Percentiles rank a stretch among this genome's conserved stretches.
Evolutionary conservation across 2,888 invertebrate genomes (phyloP).

Genomic region (Sphecodes monilicornis): DNA sequence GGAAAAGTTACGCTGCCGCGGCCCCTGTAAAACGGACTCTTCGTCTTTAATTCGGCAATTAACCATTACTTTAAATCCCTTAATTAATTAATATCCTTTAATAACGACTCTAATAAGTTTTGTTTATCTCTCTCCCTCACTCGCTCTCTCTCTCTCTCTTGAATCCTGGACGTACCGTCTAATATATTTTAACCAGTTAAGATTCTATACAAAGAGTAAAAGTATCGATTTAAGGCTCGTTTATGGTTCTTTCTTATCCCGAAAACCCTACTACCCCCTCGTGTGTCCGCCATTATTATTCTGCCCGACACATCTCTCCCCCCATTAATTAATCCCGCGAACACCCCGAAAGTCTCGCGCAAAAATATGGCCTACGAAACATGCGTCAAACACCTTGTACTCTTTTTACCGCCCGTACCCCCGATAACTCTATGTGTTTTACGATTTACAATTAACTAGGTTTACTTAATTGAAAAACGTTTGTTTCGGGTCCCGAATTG

Average conservation of each 20-base stretch:
- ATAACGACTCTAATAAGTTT: conserved; percentile 78
- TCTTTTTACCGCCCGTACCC: conserved; percentile 42
- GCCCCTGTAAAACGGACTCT: conserved; percentile 34
- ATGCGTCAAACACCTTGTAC: conserved; percentile 44
- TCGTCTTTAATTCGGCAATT: conserved; percentile 60
- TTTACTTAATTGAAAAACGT: conserved; percentile 77
- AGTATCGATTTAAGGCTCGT: conserved; percentile 77
- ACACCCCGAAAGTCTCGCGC: neutral
- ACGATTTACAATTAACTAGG: conserved; percentile 76
- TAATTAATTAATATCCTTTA: conserved; percentile 77
- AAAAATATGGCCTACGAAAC: neutral
- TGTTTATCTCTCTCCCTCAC: conserved; percentile 45
- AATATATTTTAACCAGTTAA: conserved; percentile 60
- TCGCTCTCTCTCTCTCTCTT: conserved; percentile 7
- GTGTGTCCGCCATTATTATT: neutral
- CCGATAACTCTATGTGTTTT: conserved; percentile 67
- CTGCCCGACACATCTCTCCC: neutral
- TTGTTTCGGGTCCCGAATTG: conserved; percentile 80
- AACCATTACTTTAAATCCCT: conserved; percentile 65
- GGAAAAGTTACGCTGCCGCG: neutral
- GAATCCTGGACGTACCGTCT: conserved; percentile 61
- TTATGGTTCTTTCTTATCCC: conserved; percentile 54
- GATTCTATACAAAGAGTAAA: conserved; percentile 73
- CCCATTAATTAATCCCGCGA: neutral
- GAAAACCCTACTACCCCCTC: conserved; percentile 17